Evolutionary conservation across 2,113 vertebrate species (phyloP).

Genomic region (Dipodomys ordii): DNA sequence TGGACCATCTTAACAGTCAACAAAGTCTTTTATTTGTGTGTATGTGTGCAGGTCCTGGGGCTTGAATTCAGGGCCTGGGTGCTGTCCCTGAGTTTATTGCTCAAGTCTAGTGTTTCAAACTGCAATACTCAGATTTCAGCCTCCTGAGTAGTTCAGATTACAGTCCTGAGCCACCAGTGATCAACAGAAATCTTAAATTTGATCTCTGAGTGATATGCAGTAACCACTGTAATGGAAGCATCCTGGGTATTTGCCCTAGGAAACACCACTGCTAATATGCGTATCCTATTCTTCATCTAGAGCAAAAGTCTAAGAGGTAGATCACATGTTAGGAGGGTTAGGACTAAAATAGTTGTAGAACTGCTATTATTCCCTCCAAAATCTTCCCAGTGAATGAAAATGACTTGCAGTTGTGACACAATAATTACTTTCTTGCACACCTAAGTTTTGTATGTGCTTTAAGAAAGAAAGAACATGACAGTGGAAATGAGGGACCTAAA

Average conservation of each 20-base stretch:
- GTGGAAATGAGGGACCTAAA: neutral
- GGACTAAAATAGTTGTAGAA: constrained; percentile 20
- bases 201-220: neutral
- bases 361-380: constrained; percentile 1
- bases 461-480: neutral
- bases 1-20: constrained; percentile 2
- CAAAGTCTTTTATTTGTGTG: neutral
- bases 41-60: too few relatives aligned
- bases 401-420: neutral
- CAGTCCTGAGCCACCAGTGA: too few relatives aligned
- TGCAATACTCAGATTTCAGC: too few relatives aligned
- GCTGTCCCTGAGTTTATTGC: too few relatives aligned
- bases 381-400: constrained; percentile 12
- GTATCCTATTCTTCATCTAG: neutral
- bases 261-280: neutral
- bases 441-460: neutral
- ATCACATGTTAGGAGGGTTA: neutral
- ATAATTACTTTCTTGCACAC: neutral
- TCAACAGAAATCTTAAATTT: neutral
- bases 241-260: neutral
- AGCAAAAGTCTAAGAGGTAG: constrained; percentile 33
- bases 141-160: too few relatives aligned
- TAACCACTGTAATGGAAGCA: neutral
- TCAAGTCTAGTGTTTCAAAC: too few relatives aligned
- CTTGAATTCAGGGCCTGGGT: too few relatives aligned